Conservation (phyloP, 2,888 invertebrate species). For the Orthosia gothica region DNA sequence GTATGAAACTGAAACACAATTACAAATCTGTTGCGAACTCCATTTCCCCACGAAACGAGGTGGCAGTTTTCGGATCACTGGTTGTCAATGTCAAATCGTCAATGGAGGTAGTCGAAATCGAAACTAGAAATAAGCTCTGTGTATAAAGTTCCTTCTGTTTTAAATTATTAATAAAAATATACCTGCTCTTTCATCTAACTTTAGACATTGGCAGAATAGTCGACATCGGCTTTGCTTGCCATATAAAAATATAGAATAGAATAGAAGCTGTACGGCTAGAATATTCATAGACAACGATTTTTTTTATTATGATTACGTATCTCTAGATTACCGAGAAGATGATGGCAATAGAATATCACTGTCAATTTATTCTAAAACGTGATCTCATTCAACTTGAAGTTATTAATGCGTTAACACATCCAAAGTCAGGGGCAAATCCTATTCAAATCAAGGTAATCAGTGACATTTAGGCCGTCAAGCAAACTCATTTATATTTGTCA, state of each 20-base stretch:
- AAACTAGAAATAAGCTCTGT: neutral
- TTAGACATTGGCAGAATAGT: no score
- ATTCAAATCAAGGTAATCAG: conserved; percentile 58
- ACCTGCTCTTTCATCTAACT: no score
- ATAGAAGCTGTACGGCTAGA: neutral
- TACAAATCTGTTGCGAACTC: conserved; percentile 45
- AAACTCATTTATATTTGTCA: conserved; percentile 64
- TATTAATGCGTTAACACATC: conserved; percentile 11
- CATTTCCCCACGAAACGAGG: conserved; percentile 21
- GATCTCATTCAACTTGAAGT: conserved; percentile 5
- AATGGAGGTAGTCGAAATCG: neutral
- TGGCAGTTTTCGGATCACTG: conserved; percentile 25
- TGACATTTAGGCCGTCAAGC: conserved; percentile 54
- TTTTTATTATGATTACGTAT: neutral
- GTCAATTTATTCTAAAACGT: conserved; percentile 33
- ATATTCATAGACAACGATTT: neutral
- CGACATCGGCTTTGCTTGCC: no score
- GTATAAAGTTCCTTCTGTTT: no score
- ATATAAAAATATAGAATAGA: no score
- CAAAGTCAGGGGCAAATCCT: conserved; percentile 49
- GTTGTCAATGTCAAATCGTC: conserved; percentile 13
- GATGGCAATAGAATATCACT: neutral
- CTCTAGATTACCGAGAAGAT: neutral
- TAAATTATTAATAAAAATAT: no score
- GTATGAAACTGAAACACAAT: conserved; percentile 21